These are phyloP conservation scores for Pithecia hirsuta DNA, from an alignment of 2,797 vertebrate species.

Conservation along the genomic window DNA sequence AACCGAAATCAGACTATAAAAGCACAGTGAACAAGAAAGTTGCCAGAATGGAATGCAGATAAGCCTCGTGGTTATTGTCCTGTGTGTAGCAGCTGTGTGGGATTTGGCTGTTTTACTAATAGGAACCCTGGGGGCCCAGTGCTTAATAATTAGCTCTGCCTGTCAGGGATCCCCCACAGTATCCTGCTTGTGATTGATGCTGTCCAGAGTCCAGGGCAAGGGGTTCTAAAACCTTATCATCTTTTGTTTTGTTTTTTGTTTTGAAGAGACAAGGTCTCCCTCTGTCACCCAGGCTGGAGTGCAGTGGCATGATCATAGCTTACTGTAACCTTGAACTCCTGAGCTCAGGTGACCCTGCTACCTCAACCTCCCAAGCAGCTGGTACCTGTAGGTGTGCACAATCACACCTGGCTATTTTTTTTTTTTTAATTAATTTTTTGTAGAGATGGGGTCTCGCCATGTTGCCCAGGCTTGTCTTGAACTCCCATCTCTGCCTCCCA, in stretches of 20 bases:
- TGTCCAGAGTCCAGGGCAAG: not conserved
- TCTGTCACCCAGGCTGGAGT: not conserved
- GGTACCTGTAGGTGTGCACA: not conserved
- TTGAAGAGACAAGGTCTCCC: too few relatives aligned
- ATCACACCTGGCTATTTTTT: not conserved
- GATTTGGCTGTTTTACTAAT: rapidly evolving
- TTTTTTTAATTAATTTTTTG: not conserved
- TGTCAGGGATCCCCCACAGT: rapidly evolving
- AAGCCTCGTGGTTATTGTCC: rapidly evolving
- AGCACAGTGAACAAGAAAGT: not conserved
- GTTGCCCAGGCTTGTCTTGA: not conserved
- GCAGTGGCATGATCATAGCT: not conserved
- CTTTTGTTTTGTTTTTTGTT: not conserved
- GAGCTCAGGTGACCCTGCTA: not conserved
- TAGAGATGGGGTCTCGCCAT: not conserved
- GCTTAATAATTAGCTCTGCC: not conserved
- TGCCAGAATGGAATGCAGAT: not conserved
- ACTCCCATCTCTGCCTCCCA: not conserved
- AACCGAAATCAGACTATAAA: not conserved
- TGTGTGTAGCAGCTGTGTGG: not conserved
- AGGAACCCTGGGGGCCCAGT: not conserved
- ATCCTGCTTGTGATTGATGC: not conserved
- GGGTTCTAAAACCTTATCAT: not conserved
- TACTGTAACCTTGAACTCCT: not conserved
- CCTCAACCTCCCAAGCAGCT: not conserved